Base-by-base conservation (phyloP, 2,113 vertebrate genomes). In the Anguilla japonica region DNA sequence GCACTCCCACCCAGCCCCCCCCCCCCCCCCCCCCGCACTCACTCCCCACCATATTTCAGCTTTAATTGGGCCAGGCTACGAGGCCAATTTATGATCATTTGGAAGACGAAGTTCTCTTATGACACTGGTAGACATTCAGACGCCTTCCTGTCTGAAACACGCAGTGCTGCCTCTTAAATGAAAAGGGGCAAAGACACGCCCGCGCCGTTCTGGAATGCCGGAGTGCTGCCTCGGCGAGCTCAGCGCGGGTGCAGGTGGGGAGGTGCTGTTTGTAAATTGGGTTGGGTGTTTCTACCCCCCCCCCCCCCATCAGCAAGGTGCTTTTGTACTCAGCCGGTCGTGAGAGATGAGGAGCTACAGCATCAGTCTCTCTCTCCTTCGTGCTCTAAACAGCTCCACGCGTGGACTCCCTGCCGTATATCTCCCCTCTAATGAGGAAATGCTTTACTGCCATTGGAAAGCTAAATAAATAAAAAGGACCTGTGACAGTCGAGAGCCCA, bases 331-430 rank as follows among this genome's bases (percentile, higher is more conserved):
- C 79, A 67, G 85, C 79, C 56, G 80, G 57, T 81, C 85, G 71
- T 57, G 50, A 79, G 34, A 79, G 85, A 82, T 82, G 82, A 82
- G 85, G 79, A 71, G 85, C 82, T 67, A 40, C 67, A 86, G 82
- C 4, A 86, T 86, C 85, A 67, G 46, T 86, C 79, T 82, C 26
- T 82, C 26, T 57, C 60, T 53, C 79, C 41, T 81, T 71, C 60
- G 26, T 86, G 46, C 80, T 82, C 80, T 86, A 67, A 67, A 86
- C 41, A 86, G 85, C 39, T 53, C 41, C 5, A 57, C 39, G 41
- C 57, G 85, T 22, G 26, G 2, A 39, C 22, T 82, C 46, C 20
- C 85, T 86, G n/a, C 41, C 22, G 81, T 86, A 57, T 57, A 82
- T 82, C 82, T 34, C 15, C 60, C 57, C 41, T 34, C 60, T 86